Conservation (phyloP, 1,140 invertebrate species). For the Mylabris phalerata region DNA sequence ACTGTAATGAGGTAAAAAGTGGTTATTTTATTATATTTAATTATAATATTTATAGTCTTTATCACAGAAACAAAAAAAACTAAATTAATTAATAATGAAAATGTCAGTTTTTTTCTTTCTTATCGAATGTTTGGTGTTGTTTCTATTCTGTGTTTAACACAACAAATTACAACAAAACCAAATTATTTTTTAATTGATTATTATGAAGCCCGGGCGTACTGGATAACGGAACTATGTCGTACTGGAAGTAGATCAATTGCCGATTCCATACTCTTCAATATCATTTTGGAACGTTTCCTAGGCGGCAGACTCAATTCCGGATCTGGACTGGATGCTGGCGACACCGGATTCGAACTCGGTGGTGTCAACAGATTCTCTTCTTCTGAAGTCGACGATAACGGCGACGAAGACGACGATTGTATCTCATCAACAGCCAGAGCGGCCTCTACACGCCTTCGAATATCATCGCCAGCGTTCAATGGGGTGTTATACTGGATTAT, state of each 20-base stretch:
- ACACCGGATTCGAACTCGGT: slow-evolving; percentile 55
- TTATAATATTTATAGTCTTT: slow-evolving; percentile 30
- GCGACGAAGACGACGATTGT: slow-evolving; percentile 3
- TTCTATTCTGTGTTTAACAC: neutral
- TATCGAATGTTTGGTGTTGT: neutral
- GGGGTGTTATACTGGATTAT: slow-evolving; percentile 35
- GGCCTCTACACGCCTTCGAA: slow-evolving; percentile 62
- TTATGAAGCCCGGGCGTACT: slow-evolving; percentile 68
- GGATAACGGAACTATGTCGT: slow-evolving; percentile 70
- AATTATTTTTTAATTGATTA: neutral
- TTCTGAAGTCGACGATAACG: slow-evolving; percentile 16
- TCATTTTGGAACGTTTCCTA: slow-evolving; percentile 70
- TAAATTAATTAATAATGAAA: slow-evolving; percentile 17
- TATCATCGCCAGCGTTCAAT: slow-evolving; percentile 51
- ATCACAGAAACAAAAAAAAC: slow-evolving; percentile 41
- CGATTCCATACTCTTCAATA: slow-evolving; percentile 60
- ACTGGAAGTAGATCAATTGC: slow-evolving; percentile 40
- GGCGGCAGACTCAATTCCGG: slow-evolving; percentile 64
- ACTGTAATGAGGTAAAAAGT: slow-evolving; percentile 40
- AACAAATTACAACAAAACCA: neutral
- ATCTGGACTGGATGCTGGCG: slow-evolving; percentile 53
- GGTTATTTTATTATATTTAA: slow-evolving; percentile 10
- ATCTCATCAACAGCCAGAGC: slow-evolving; percentile 54
- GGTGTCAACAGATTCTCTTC: slow-evolving; percentile 53
- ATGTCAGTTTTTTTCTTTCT: slow-evolving; percentile 4